Base-by-base conservation (phyloP, 2,113 vertebrate species). In the Anoplopoma fimbria region DNA sequence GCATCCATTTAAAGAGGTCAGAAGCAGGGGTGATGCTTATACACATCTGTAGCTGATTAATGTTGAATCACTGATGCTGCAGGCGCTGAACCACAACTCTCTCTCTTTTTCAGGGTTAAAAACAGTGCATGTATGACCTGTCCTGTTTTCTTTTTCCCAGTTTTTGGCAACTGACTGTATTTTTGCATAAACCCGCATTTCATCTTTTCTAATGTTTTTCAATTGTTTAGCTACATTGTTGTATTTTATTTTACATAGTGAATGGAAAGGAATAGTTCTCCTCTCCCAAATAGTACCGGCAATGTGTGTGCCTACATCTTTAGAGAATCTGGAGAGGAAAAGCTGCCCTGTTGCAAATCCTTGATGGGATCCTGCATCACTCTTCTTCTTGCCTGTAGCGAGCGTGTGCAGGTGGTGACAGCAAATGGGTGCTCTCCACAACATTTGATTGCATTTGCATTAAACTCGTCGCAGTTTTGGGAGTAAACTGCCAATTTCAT, bases 401-500 rank as follows among this genome's bases (percentile, higher is more conserved):
- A 27, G 14, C 1, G 7, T n/a, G 29, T 63, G 76, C 69, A 80
- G 69, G 29, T 36, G 61, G 9, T 55, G 49, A 58, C 51, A 74
- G 67, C 45, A 79, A 82, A 55, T 10, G n/a, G 49, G 0, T 58
- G 29, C 36, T 76, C 51, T 82, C 65, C 67, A 36, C 60, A 34
- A 42, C 60, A 57, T 80, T 55, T 70, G 13, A 69, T 78, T 81
- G 33, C 55, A 74, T 83, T 85, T 87, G 77, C 79, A 81, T 84
- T 71, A 73, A 81, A 74, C 25, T 33, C 29, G 40, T 74, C 71
- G 3, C 57, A 1, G 1, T 27, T 36, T 64, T 67, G 19, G 47
- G 31, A 65, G 55, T 23, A 58, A 70, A 49, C 63, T 49, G 60
- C 58, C 25, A 38, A 81, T 91, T 91, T 86, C 88, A 86, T 91